Evolutionary conservation across 2,797 vertebrate genomes (phyloP).

Genomic region (Acrossocheilus wenchowensis): DNA sequence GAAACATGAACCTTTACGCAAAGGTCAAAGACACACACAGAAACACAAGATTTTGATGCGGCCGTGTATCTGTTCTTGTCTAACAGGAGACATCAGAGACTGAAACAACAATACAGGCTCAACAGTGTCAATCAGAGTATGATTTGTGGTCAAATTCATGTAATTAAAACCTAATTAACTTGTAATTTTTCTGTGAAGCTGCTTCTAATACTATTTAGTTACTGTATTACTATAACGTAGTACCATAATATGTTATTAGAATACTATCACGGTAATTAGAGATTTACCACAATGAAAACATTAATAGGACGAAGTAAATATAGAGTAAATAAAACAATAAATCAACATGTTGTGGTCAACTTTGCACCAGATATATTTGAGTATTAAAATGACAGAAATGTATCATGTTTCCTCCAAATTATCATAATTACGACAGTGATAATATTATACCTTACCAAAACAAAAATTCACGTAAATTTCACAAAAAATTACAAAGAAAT

Average conservation of each 20-base stretch:
- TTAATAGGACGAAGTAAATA: neutral
- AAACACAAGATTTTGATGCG: neutral
- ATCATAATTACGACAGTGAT: neutral
- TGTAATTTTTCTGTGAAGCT: neutral
- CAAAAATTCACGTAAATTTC: neutral
- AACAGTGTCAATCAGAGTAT: neutral
- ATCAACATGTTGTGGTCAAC: neutral
- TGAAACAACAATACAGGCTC: neutral
- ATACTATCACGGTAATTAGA: neutral
- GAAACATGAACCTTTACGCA: constrained; percentile 30
- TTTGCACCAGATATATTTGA: neutral
- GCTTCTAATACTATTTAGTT: neutral
- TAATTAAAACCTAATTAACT: neutral
- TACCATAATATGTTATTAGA: neutral
- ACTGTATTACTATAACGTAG: neutral
- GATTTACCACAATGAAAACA: neutral
- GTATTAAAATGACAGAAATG: neutral
- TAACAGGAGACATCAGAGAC: neutral
- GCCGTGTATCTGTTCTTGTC: neutral
- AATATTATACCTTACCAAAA: neutral
- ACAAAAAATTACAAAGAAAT: neutral
- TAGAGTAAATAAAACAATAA: neutral
- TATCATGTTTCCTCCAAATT: neutral
- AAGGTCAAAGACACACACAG: constrained; percentile 29
- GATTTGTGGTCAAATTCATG: neutral